Evolutionary conservation across 2,888 invertebrate species (phyloP), one percentile per base, ranked within the genome.

Genomic region (Mylabris sibirica): DNA sequence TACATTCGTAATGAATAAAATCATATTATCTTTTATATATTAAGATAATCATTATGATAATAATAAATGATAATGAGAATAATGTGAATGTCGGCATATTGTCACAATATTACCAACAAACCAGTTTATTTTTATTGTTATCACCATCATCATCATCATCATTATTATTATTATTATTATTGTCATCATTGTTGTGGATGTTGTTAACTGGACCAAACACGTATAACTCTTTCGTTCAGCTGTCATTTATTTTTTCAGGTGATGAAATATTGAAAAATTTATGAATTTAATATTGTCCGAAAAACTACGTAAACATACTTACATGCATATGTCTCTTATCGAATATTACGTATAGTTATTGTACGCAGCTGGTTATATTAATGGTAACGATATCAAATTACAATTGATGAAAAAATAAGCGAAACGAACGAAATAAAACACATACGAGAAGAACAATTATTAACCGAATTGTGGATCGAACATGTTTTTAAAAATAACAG

Each of bases 241-340:
- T 76, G 76, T 71, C 72, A 64, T 70, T 74, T 77, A 75, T 77
- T 77, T 77, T 77, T 74, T 72, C 77, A 77, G 77, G 73, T 77
- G 76, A 76, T 72, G 49, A 63, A 65, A 65, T 65, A 63, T 24
- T 26, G 44, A 26, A 35, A 67, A 67, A 49, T 61, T n/a, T 61
- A 67, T 60, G 64, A 67, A 64, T 59, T 26, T 41, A n/a, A 59
- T 60, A 68, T 66, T 71, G 72, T 53, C 72, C 67, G 30, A 30
- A 70, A 65, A 69, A 71, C 41, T 71, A 60, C 63, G 71, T 74
- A 72, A 72, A 74, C 35, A 67, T 30, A 30, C 30, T 30, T 30
- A 30, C 30, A 30, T 30, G 5, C n/a, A n/a, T 53, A 26, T 35
- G 22, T 57, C 24, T 57, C 12, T 57, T 57, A 22, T 57, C 3